Base-by-base conservation (phyloP, 2,113 vertebrate species). In the Cebus imitator region DNA sequence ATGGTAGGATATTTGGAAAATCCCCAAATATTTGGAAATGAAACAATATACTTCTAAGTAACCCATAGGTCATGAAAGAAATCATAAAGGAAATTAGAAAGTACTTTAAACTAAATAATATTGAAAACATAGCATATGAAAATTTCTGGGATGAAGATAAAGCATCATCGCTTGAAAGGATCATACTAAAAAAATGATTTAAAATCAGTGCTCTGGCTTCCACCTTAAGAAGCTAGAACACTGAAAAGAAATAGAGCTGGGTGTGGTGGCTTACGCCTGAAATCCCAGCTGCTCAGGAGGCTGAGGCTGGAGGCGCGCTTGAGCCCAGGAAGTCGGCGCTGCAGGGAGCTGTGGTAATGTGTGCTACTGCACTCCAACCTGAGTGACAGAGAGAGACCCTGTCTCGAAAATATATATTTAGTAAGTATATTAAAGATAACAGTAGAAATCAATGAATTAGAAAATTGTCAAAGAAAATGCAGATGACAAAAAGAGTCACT, bases 21-120 rank as follows among this genome's bases (percentile, higher is more conserved):
- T 91, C n/a, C 35, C 61, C 85, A 91, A 75, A 83, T 96, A 68
- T 88, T 96, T 97, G 72, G 64, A 97, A 79, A n/a, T 87, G 90
- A 85, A 95, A 30, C 83, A 90, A 20, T 81, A 37, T 40, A 64
- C 37, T 95, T 96, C 61, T 48, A 89, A 88, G 68, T 91, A 89
- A 96, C 76, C 21, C 32, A 61, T 84, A 85, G n/a, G 57, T 88
- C 43, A 68, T 48, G 20, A 61, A 91, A 91, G 40, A 87, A 35
- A 75, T 87, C 61, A 91, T 61, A 61, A 93, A 23, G 73, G 50
- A 93, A 68, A 85, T 97, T 76, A 92, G 76, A 96, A 97, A 90
- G 75, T 86, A 90, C 76, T 90, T 84, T 94, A 86, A 90, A 87
- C 55, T 83, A 78, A 97, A 76, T 84, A 6, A n/a, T 61, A 93